Evolutionary conservation across 2,797 vertebrate genomes (phyloP).

Genomic region (Platalea minor): DNA sequence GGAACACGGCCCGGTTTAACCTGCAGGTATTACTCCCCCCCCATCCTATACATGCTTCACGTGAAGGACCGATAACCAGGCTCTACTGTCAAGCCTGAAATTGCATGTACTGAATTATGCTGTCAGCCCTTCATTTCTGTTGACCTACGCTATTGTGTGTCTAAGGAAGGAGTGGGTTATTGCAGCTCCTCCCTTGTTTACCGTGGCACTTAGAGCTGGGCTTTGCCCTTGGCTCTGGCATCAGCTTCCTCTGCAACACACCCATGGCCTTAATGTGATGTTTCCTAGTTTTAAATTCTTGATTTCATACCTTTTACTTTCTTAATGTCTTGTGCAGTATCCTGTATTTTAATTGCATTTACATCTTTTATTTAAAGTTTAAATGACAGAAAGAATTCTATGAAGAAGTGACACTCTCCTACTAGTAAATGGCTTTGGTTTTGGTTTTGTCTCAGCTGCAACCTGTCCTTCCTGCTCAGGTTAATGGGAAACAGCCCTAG

Average conservation of each 20-base stretch:
- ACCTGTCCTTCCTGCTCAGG: neutral
- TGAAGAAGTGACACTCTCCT: neutral
- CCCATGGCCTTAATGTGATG: neutral
- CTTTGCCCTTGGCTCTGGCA: neutral
- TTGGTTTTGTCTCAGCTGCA: neutral
- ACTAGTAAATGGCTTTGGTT: neutral
- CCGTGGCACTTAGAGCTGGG: neutral
- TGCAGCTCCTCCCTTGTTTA: neutral
- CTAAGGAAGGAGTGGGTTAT: neutral
- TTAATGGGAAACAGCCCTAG: neutral
- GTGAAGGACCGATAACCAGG: neutral
- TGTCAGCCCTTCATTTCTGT: neutral
- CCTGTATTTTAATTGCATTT: neutral
- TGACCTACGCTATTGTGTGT: too few relatives aligned
- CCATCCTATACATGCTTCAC: fast-evolving
- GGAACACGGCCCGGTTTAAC: neutral
- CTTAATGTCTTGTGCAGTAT: neutral
- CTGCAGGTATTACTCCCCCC: neutral
- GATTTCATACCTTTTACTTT: neutral
- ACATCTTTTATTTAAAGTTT: neutral
- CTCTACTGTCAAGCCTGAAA: neutral
- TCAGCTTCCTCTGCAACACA: neutral
- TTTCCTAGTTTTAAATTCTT: neutral
- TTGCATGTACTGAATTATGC: too few relatives aligned
- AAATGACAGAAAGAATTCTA: neutral